Evolutionary conservation across 1,140 invertebrate species (phyloP).

Genomic region (Drosophila sechellia): DNA sequence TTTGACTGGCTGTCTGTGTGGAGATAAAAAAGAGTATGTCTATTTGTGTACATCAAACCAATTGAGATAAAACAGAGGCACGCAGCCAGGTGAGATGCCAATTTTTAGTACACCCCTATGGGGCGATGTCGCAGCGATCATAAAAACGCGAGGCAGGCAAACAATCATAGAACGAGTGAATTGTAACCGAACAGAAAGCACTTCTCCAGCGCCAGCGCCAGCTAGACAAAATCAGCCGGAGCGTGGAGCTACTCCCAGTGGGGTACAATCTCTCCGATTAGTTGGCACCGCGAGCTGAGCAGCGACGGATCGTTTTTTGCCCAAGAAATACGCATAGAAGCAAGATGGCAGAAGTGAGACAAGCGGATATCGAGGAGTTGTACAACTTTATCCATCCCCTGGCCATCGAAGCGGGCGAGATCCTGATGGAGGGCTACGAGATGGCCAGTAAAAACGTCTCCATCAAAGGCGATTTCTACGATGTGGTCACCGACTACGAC

Average conservation of each 20-base stretch:
- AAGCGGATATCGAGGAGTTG: slow-evolving; percentile 85
- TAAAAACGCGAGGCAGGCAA: slow-evolving; percentile 41
- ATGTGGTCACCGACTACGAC: slow-evolving; percentile 94
- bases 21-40: slow-evolving; percentile 46
- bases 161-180: slow-evolving; percentile 46
- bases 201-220: slow-evolving; percentile 15
- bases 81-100: slow-evolving; percentile 32
- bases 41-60: slow-evolving; percentile 49
- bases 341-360: slow-evolving; percentile 46
- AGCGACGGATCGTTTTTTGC: slow-evolving; percentile 24
- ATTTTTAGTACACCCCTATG: slow-evolving; percentile 19
- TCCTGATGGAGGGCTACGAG: slow-evolving; percentile 86
- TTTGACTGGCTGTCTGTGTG: slow-evolving; percentile 25
- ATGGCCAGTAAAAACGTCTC: slow-evolving; percentile 83
- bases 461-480: slow-evolving; percentile 88
- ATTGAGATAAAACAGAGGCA: slow-evolving; percentile 47
- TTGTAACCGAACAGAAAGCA: slow-evolving; percentile 10
- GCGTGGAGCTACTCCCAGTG: slow-evolving; percentile 18
- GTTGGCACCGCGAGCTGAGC: slow-evolving; percentile 42
- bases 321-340: not conserved
- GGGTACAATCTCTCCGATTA: slow-evolving; percentile 36
- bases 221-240: slow-evolving; percentile 5
- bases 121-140: slow-evolving; percentile 5
- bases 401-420: slow-evolving; percentile 69
- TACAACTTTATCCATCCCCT: slow-evolving; percentile 86